phyloP scores from a whole-genome alignment of 2,888 invertebrate genomes.

The Sarcophaga carnaria region DNA sequence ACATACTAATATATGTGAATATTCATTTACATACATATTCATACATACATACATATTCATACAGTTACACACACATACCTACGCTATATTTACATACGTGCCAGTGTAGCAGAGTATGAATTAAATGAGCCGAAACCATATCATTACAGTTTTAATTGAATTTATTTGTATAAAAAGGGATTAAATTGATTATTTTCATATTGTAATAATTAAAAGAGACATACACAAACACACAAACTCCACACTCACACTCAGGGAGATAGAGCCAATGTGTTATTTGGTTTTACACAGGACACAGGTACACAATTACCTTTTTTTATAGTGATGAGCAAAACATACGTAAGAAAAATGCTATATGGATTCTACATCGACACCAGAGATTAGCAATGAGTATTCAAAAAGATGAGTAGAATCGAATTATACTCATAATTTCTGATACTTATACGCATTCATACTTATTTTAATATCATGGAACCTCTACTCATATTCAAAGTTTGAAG shows the following conservation, averaged over 20 bases:
- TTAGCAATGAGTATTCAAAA: too few relatives aligned
- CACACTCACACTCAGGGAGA: neutral
- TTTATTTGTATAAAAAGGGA: constrained; percentile 59
- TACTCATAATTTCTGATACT: too few relatives aligned
- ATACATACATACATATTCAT: neutral
- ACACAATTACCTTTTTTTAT: neutral
- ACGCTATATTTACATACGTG: neutral
- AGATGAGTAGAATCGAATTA: too few relatives aligned
- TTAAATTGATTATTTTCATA: constrained; percentile 56
- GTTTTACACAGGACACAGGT: neutral
- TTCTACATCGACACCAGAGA: too few relatives aligned
- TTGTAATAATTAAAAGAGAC: neutral
- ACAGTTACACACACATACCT: neutral
- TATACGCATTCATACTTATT: too few relatives aligned
- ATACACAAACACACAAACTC: neutral
- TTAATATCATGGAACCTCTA: too few relatives aligned
- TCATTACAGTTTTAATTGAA: constrained; percentile 65
- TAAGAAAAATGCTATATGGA: too few relatives aligned
- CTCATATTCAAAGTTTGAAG: too few relatives aligned
- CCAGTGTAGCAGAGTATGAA: neutral
- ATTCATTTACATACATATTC: constrained; percentile 10
- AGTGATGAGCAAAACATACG: too few relatives aligned
- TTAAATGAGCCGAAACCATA: constrained; percentile 66
- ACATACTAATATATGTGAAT: too few relatives aligned
- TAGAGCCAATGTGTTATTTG: neutral